Percentiles rank a stretch among this genome's conserved stretches.
Conservation (phyloP, 2,888 invertebrate genomes). For the Eumerus sabulonum region DNA sequence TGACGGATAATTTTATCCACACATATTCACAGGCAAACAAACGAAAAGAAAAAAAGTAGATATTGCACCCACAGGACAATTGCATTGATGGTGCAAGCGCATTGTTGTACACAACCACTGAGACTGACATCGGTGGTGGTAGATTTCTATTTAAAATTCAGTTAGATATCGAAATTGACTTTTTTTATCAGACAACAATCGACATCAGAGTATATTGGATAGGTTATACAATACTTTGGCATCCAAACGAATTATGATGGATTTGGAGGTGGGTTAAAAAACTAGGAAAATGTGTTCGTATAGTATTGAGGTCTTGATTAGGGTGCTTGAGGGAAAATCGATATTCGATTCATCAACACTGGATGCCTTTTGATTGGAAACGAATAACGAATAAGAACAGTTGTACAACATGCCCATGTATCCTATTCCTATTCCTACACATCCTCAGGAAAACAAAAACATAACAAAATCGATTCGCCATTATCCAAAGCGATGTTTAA, state of each 20-base stretch:
- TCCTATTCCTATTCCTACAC: no score
- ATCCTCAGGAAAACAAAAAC: not conserved
- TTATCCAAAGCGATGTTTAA: constrained; percentile 43
- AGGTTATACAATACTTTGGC: constrained; percentile 34
- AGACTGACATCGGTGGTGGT: constrained; percentile 16
- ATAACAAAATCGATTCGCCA: constrained; percentile 37
- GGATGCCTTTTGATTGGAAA: constrained; percentile 10
- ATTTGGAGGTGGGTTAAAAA: not conserved
- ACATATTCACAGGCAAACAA: not conserved
- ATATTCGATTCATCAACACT: constrained; percentile 18
- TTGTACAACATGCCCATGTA: no score
- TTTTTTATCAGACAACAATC: constrained; percentile 43
- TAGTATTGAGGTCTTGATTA: constrained; percentile 2
- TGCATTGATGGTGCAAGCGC: constrained; percentile 6
- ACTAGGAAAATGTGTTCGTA: not conserved
- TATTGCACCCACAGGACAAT: constrained; percentile 34
- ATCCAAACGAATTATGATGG: constrained; percentile 40
- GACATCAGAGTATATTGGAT: constrained; percentile 20
- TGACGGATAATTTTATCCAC: constrained; percentile 58
- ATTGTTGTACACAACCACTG: constrained; percentile 27
- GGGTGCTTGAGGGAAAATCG: not conserved
- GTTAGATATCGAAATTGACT: constrained; percentile 56
- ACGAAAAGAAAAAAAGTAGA: constrained; percentile 11
- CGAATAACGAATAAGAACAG: no score
- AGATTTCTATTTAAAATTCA: constrained; percentile 44